phyloP scores from a whole-genome alignment of 2,113 vertebrate genomes.

The Stictonetta naevosa region DNA sequence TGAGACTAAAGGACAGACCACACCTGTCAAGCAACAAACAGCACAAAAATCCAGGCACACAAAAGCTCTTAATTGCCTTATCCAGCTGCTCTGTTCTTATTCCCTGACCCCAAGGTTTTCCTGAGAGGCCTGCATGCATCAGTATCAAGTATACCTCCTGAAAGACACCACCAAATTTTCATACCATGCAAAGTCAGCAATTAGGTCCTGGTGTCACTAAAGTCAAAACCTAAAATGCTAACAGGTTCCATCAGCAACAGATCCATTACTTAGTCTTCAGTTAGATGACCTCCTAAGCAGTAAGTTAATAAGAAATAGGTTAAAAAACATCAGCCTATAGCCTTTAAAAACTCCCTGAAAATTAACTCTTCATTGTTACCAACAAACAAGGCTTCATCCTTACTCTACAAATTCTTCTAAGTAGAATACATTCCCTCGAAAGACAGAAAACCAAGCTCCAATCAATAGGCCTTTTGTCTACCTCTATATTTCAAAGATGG shows the following conservation, averaged over 20 bases:
- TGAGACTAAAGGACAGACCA: background rate
- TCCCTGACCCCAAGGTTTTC: background rate
- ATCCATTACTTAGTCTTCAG: background rate
- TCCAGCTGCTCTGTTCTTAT: background rate
- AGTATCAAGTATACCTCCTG: background rate
- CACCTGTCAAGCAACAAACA: background rate
- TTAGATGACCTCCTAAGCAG: fast-evolving
- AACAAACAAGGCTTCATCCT: background rate
- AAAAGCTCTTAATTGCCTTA: background rate
- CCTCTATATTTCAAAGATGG: background rate
- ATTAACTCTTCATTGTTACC: background rate
- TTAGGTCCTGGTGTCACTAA: background rate
- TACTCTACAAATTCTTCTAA: background rate
- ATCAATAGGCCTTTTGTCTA: background rate
- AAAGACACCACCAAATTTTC: background rate
- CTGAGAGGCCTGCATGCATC: background rate
- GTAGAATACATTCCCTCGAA: background rate
- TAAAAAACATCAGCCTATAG: background rate
- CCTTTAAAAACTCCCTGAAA: background rate
- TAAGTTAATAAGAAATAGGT: background rate
- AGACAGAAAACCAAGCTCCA: background rate
- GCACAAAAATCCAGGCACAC: background rate
- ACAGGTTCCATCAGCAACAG: background rate
- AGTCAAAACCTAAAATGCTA: background rate
- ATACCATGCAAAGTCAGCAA: background rate